Conservation (phyloP, 2,888 invertebrate genomes). For the Coecobrya sp. region DNA sequence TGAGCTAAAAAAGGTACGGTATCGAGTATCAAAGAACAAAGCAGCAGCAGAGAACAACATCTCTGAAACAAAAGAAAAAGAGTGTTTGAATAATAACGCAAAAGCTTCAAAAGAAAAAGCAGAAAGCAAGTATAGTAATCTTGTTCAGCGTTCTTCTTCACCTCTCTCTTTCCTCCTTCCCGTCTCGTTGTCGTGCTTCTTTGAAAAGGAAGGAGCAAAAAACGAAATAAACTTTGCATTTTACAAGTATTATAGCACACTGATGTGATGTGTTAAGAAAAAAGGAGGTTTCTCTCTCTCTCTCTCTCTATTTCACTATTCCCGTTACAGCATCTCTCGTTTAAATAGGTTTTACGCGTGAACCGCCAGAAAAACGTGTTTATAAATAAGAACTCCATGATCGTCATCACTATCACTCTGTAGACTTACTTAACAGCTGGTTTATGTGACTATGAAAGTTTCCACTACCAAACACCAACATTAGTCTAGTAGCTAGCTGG, state of each 20-base stretch:
- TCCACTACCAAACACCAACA: neutral
- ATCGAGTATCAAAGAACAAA: slow-evolving; percentile 42
- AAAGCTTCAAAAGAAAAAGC: slow-evolving; percentile 57
- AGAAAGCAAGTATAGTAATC: slow-evolving; percentile 38
- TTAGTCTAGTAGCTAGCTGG: neutral
- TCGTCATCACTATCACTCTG: neutral
- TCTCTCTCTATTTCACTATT: neutral
- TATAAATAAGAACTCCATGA: slow-evolving; percentile 52
- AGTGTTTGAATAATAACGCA: slow-evolving; percentile 72
- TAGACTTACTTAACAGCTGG: slow-evolving; percentile 55
- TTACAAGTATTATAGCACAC: slow-evolving; percentile 7
- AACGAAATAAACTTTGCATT: slow-evolving; percentile 41
- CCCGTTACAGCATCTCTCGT: neutral
- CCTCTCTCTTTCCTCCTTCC: slow-evolving; percentile 41
- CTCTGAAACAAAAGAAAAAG: slow-evolving; percentile 22
- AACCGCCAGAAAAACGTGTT: slow-evolving; percentile 35
- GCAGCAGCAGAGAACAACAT: neutral
- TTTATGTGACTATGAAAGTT: slow-evolving; percentile 62
- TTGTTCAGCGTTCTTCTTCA: slow-evolving; percentile 23
- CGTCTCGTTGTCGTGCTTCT: slow-evolving; percentile 19
- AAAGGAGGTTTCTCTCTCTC: neutral
- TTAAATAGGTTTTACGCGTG: slow-evolving; percentile 10
- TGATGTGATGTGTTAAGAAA: neutral
- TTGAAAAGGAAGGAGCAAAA: neutral
- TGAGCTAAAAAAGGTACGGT: slow-evolving; percentile 28